Conservation (phyloP, 2,888 invertebrate species). For the Helicoverpa assulta region DNA sequence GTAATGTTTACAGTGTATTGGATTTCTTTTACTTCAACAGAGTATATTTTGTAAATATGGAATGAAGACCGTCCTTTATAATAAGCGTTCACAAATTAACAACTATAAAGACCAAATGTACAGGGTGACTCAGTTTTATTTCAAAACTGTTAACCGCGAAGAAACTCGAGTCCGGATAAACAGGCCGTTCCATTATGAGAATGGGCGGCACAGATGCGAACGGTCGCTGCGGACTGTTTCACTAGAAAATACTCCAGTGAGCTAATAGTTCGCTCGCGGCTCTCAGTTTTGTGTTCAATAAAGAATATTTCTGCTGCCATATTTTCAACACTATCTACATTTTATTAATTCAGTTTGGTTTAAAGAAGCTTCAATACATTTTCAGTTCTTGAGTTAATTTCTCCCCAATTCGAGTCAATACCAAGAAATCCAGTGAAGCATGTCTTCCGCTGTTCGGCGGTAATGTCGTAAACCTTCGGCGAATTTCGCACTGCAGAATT, state of each 20-base stretch:
- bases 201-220: conserved; percentile 72
- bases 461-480: conserved; percentile 66
- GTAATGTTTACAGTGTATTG: too few species aligned
- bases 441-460: conserved; percentile 42
- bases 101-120: conserved; percentile 14
- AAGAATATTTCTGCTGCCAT: conserved; percentile 13
- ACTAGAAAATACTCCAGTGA: conserved; percentile 46
- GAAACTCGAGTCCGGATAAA: conserved; percentile 67
- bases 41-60: too few species aligned
- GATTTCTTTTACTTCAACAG: too few species aligned
- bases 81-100: background rate
- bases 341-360: conserved; percentile 4
- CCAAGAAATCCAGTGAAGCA: conserved; percentile 36
- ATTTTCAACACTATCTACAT: conserved; percentile 14
- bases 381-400: conserved; percentile 23
- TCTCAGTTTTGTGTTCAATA: conserved; percentile 29
- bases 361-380: background rate
- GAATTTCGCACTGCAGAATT: conserved; percentile 73
- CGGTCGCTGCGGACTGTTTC: conserved; percentile 63
- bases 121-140: conserved; percentile 32
- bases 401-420: conserved; percentile 30
- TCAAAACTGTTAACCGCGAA: conserved; percentile 53
- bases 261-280: conserved; percentile 31
- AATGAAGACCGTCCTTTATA: too few species aligned
- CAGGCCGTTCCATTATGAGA: conserved; percentile 79